Conservation (phyloP, 2,797 vertebrate genomes). For the Lagorchestes hirsutus region DNA sequence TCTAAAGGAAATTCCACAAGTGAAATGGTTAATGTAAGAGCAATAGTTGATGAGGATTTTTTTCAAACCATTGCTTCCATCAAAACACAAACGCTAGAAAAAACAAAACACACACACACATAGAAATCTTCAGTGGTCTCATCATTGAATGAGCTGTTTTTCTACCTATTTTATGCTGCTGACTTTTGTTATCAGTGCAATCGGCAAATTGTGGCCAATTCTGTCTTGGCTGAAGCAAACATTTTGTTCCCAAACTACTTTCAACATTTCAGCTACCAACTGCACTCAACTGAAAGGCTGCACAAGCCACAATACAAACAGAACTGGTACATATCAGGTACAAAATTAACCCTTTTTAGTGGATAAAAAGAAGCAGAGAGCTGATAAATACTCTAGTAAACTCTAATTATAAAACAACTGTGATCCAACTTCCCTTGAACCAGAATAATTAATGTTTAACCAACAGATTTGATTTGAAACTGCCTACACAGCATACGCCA, state of each 20-base stretch:
- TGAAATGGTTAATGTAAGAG: conserved; percentile 71
- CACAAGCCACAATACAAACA: conserved; percentile 79
- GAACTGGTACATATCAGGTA: conserved; percentile 75
- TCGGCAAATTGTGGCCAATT: conserved; percentile 89
- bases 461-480: conserved; percentile 38
- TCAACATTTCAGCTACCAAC: conserved; percentile 80
- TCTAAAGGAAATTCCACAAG: conserved; percentile 58
- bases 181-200: conserved; percentile 88
- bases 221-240: conserved; percentile 86
- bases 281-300: conserved; percentile 74
- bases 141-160: conserved; percentile 86
- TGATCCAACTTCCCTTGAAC: conserved; percentile 43
- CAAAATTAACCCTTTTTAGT: conserved; percentile 57
- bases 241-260: conserved; percentile 88
- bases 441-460: conserved; percentile 61
- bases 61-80: conserved; percentile 76
- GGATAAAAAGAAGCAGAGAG: conserved; percentile 28
- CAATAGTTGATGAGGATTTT: conserved; percentile 70
- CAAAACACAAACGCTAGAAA: conserved; percentile 75
- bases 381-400: conserved; percentile 57
- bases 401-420: conserved; percentile 63
- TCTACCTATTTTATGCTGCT: conserved; percentile 87
- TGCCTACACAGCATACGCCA: background rate
- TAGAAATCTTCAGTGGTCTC: conserved; percentile 85
- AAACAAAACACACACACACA: conserved; percentile 74